Conservation (phyloP, 1,140 invertebrate species). For the Tetranychus urticae region DNA sequence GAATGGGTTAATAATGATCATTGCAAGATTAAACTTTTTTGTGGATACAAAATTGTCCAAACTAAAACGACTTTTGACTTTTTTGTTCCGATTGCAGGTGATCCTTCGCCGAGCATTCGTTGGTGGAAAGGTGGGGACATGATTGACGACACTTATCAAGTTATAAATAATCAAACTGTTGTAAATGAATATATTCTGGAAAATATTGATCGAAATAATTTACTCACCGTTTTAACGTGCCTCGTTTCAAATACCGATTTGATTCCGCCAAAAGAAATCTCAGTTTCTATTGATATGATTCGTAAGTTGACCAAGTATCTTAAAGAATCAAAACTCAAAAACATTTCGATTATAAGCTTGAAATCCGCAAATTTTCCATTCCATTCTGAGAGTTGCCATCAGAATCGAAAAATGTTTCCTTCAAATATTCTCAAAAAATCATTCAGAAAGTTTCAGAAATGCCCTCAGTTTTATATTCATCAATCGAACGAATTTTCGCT, state of each 20-base stretch:
- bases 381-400: too few species aligned
- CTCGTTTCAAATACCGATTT: constrained; percentile 55
- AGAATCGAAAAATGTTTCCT: too few species aligned
- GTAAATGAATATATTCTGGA: constrained; percentile 38
- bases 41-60: too few species aligned
- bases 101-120: constrained; percentile 15
- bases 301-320: constrained; percentile 12
- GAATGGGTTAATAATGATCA: too few species aligned
- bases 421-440: too few species aligned
- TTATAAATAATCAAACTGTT: constrained; percentile 13
- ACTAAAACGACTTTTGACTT: not conserved
- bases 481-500: too few species aligned
- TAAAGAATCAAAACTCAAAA: too few species aligned
- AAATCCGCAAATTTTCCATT: too few species aligned
- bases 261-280: constrained; percentile 22
- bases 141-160: constrained; percentile 14
- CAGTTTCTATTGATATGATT: constrained; percentile 17
- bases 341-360: too few species aligned
- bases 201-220: constrained; percentile 42
- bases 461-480: too few species aligned
- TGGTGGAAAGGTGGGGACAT: constrained; percentile 16
- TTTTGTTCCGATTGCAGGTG: constrained; percentile 8
- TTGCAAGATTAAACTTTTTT: too few species aligned
- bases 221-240: constrained; percentile 57
- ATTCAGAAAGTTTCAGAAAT: too few species aligned